phyloP scores from a whole-genome alignment of 2,113 vertebrate genomes.

The Psammodynastes pulverulentus region DNA sequence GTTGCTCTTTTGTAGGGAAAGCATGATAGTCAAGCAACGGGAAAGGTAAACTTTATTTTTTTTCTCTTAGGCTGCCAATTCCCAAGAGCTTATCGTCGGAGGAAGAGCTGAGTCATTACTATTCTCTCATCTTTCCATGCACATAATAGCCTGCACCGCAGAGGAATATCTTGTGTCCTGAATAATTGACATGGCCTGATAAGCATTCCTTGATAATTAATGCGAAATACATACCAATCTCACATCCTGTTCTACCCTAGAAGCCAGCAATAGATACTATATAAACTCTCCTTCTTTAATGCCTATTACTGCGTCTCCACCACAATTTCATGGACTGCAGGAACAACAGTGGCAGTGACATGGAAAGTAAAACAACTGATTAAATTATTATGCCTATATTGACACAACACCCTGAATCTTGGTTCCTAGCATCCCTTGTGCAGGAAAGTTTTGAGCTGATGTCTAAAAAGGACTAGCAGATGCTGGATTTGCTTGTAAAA shows the following conservation, averaged over 20 bases:
- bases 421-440: not conserved
- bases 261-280: not conserved
- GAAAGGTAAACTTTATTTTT: not conserved
- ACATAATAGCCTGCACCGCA: not conserved
- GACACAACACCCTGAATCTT: not conserved
- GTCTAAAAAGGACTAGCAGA: not conserved
- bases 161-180: not conserved
- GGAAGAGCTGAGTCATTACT: not conserved
- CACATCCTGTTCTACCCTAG: not conserved
- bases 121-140: not conserved
- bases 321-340: too few relatives aligned
- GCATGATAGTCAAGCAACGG: not conserved
- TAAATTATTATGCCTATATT: not conserved
- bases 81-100: not conserved
- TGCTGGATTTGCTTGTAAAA: not conserved
- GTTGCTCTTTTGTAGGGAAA: not conserved
- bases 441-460: not conserved
- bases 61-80: not conserved
- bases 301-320: not conserved
- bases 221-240: not conserved
- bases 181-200: not conserved
- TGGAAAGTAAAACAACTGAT: not conserved
- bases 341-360: not conserved
- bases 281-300: not conserved
- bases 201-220: not conserved